A percentile compares a stretch with the other conserved stretches of the same genome.
phyloP scores from a whole-genome alignment of 2,797 vertebrate genomes.

The Alca torda region DNA sequence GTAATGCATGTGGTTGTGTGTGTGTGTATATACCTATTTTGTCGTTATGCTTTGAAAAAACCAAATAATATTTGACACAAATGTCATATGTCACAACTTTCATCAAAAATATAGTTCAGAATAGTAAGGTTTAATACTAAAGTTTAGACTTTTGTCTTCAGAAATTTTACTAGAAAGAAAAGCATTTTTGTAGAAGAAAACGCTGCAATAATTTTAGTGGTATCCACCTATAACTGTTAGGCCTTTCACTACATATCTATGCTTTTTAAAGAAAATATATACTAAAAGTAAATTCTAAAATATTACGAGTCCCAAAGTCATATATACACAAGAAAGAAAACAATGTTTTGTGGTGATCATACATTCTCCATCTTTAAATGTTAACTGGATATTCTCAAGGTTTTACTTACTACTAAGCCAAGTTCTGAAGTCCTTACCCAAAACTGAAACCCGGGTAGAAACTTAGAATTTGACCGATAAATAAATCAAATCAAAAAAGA shows the following conservation, averaged over 20 bases:
- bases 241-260: not conserved
- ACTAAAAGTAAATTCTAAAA: not conserved
- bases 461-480: not conserved
- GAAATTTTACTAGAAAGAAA: not conserved
- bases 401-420: not conserved
- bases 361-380: not conserved
- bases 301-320: not conserved
- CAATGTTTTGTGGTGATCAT: not conserved
- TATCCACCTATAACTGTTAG: not conserved
- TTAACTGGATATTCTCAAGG: not conserved
- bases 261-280: not conserved
- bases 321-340: not conserved
- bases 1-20: conserved; percentile 34
- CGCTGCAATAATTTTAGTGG: not conserved
- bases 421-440: not conserved
- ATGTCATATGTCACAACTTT: conserved; percentile 17
- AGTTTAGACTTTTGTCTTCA: not conserved
- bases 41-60: not conserved
- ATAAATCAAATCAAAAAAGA: not conserved
- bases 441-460: not conserved
- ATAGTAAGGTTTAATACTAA: not conserved
- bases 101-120: conserved; percentile 20
- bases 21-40: conserved; percentile 47
- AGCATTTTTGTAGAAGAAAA: conserved; percentile 7
- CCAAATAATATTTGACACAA: not conserved